Conservation (phyloP, 37 sponge, comb jelly and placozoan species). For the Ephydatia muelleri region DNA sequence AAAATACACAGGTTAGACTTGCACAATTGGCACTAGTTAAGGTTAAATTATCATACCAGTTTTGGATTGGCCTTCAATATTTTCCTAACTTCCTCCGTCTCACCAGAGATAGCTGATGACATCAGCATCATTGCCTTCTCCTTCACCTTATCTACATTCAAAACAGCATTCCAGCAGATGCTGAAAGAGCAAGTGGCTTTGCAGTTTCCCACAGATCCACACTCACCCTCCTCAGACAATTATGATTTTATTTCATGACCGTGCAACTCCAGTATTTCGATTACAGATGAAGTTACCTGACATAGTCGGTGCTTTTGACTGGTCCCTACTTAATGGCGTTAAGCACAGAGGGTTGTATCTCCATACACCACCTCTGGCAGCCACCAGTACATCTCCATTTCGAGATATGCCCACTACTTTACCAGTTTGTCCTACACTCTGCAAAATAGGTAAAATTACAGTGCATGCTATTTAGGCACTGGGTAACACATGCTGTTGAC, state of each 20-base stretch:
- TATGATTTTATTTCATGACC: too few relatives aligned
- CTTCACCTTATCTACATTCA: not conserved
- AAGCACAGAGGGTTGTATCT: not conserved
- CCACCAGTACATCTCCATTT: not conserved
- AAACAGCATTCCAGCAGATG: too few relatives aligned
- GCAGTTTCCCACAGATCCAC: too few relatives aligned
- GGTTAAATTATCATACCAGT: not conserved
- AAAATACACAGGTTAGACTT: too few relatives aligned
- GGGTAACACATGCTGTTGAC: not conserved
- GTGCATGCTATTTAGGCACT: not conserved
- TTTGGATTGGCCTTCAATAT: not conserved
- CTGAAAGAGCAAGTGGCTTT: not conserved
- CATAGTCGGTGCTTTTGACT: not conserved
- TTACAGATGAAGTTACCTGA: not conserved
- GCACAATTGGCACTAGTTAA: too few relatives aligned
- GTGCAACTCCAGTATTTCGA: too few relatives aligned
- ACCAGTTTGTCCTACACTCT: not conserved
- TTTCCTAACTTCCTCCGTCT: not conserved
- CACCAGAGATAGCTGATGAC: not conserved
- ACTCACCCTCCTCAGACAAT: not conserved
- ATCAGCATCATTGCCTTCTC: not conserved
- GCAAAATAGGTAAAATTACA: not conserved
- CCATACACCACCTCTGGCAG: not conserved
- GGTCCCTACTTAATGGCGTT: not conserved
- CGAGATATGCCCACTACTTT: not conserved